A percentile compares a stretch with the other conserved stretches of the same genome.
phyloP scores from a whole-genome alignment of 2,888 invertebrate species.

The Sminthurinus aureus region DNA sequence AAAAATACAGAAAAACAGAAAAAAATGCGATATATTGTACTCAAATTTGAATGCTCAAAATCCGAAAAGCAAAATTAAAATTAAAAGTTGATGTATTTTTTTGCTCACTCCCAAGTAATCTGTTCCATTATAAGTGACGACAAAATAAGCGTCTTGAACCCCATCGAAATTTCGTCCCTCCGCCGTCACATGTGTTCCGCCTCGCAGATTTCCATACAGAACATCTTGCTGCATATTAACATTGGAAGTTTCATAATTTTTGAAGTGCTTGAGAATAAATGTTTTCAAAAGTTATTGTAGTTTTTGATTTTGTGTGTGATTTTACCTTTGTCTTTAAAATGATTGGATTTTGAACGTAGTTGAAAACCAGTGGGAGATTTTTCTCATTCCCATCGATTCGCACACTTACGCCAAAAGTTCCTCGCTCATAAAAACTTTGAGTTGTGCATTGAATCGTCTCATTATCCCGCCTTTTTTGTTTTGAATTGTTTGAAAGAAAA shows the following conservation, averaged over 20 bases:
- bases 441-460: conserved; percentile 21
- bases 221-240: conserved; percentile 9
- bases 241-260: too few relatives aligned
- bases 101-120: conserved; percentile 26
- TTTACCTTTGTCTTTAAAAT: conserved; percentile 27
- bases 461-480: conserved; percentile 12
- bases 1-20: neutral
- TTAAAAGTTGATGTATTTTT: neutral
- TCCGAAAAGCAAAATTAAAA: neutral
- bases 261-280: too few relatives aligned
- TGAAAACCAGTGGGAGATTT: conserved; percentile 8
- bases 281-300: neutral
- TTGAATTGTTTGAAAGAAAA: too few relatives aligned
- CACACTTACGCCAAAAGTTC: conserved; percentile 1
- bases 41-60: neutral
- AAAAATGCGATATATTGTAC: neutral
- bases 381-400: conserved; percentile 25
- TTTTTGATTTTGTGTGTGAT: neutral
- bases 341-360: conserved; percentile 25
- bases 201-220: conserved; percentile 17
- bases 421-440: neutral
- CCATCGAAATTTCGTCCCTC: conserved; percentile 33
- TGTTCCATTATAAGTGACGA: conserved; percentile 21
- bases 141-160: conserved; percentile 29
- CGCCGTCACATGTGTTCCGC: conserved; percentile 20